Percentiles rank a stretch among this genome's conserved stretches.
These are phyloP conservation scores for Syngnathus floridae DNA, from an alignment of 2,113 vertebrate genomes.

Conservation along the genomic window DNA sequence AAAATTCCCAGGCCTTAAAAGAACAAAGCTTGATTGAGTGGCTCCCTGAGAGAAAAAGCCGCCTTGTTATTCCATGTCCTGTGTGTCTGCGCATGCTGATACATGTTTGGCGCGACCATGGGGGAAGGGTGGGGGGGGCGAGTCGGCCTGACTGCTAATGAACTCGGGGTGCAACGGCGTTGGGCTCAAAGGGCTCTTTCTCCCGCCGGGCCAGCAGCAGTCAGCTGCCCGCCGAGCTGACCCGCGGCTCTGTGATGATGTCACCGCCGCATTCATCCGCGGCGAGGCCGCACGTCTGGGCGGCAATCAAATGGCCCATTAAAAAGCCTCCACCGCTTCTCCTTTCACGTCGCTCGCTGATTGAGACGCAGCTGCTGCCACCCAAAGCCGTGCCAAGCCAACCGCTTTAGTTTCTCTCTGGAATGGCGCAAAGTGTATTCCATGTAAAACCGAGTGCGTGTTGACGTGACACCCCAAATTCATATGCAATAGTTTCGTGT, in stretches of 20 bases:
- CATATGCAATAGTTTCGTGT: neutral
- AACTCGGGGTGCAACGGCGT: slow-evolving; percentile 44
- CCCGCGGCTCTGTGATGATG: slow-evolving; percentile 66
- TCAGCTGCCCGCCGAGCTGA: slow-evolving; percentile 62
- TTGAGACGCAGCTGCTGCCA: slow-evolving; percentile 51
- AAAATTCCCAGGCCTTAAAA: slow-evolving; percentile 33
- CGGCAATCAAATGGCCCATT: slow-evolving; percentile 57
- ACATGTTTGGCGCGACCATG: slow-evolving; percentile 20
- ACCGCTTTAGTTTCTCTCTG: neutral
- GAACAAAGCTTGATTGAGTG: slow-evolving; percentile 49
- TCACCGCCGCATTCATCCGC: slow-evolving; percentile 65
- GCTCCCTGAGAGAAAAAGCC: slow-evolving; percentile 41
- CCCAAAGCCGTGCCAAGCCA: slow-evolving; percentile 6
- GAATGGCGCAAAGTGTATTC: neutral
- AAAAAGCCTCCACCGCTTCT: slow-evolving; percentile 50
- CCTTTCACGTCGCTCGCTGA: slow-evolving; percentile 48
- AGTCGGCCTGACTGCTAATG: slow-evolving; percentile 71
- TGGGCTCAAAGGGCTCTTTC: slow-evolving; percentile 66
- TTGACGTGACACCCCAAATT: neutral
- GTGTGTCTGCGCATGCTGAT: slow-evolving; percentile 40
- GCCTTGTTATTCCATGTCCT: slow-evolving; percentile 49
- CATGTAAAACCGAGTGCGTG: neutral
- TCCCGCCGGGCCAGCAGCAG: slow-evolving; percentile 38
- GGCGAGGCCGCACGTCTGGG: slow-evolving; percentile 52
- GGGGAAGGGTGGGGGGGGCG: slow-evolving; percentile 5